Base-by-base conservation (phyloP, 2,888 invertebrate genomes). In the Cantharis rustica region DNA sequence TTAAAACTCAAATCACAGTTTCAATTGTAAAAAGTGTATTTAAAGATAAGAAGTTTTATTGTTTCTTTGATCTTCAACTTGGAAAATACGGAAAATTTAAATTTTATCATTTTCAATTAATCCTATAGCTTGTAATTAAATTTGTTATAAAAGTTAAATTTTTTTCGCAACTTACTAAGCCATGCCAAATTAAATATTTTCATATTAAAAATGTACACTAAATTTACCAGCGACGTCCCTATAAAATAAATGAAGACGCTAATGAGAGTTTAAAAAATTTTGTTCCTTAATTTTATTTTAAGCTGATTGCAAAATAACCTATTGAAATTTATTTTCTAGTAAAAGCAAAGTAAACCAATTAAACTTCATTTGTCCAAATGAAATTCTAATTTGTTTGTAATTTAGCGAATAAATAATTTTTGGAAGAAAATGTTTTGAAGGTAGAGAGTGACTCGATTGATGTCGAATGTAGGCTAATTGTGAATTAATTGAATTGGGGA, bases 1-100 rank as follows among this genome's bases (percentile, higher is more conserved):
- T 66, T 66, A 66, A 66, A 66, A 66, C 20, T 66, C 64, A 66
- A 63, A 63, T 63, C 17, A 63, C 16, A 66, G 64, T n/a, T 66
- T 20, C 47, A 47, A 47, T 47, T 47, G 47, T 47, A 47, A 47
- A 47, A 47, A 47, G 47, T 47, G 9, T 47, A 47, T 47, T 47
- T 47, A n/a, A 47, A 47, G 47, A 47, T 47, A 47, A 47, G 47
- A 47, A 47, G 47, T 47, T 47, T 47, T 47, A 47, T 47, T 47
- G 47, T 47, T n/a, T 47, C 47, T 47, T 47, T 47, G 47, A 47
- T 47, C 47, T 47, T 47, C n/a, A 47, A n/a, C 47, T 47, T n/a
- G 47, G 47, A n/a, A 47, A 47, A 47, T 47, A 47, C n/a, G 47
- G 47, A 47, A 47, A 47, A 47, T 47, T 47, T 47, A 47, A 47